These are phyloP conservation scores for Leptarthrus brevirostris DNA, from an alignment of 2,888 invertebrate species.

Conservation along the genomic window DNA sequence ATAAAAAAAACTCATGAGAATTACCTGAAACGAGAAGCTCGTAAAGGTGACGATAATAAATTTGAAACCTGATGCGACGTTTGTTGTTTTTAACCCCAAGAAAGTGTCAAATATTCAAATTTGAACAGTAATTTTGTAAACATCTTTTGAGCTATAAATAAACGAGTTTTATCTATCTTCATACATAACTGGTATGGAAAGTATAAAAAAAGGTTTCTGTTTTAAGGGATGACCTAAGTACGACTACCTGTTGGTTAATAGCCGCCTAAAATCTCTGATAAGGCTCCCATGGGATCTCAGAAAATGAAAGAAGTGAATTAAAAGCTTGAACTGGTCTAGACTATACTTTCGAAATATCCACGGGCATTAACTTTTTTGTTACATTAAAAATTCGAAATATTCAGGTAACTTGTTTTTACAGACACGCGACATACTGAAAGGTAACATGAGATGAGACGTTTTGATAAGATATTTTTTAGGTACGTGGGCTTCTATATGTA, in stretches of 20 bases:
- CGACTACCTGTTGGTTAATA: slow-evolving; percentile 23
- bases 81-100: slow-evolving; percentile 16
- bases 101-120: slow-evolving; percentile 36
- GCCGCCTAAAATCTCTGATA: too few species aligned
- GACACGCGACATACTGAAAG: slow-evolving; percentile 26
- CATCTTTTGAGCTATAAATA: slow-evolving; percentile 8
- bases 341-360: not conserved
- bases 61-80: slow-evolving; percentile 18
- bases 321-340: not conserved
- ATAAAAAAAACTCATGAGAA: too few species aligned
- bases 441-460: not conserved
- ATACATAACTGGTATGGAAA: not conserved
- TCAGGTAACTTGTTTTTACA: not conserved
- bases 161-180: slow-evolving; percentile 20
- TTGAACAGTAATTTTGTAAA: slow-evolving; percentile 1
- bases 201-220: not conserved
- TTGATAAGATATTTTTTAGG: not conserved
- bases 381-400: slow-evolving; percentile 24
- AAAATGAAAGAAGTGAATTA: too few species aligned
- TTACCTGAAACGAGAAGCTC: not conserved
- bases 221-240: slow-evolving; percentile 29
- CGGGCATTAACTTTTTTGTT: not conserved
- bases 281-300: too few species aligned
- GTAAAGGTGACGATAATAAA: slow-evolving; percentile 22
- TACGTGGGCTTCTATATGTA: not conserved